phyloP scores from a whole-genome alignment of 2,888 invertebrate genomes.

The Hirtodrosophila histrioides region DNA sequence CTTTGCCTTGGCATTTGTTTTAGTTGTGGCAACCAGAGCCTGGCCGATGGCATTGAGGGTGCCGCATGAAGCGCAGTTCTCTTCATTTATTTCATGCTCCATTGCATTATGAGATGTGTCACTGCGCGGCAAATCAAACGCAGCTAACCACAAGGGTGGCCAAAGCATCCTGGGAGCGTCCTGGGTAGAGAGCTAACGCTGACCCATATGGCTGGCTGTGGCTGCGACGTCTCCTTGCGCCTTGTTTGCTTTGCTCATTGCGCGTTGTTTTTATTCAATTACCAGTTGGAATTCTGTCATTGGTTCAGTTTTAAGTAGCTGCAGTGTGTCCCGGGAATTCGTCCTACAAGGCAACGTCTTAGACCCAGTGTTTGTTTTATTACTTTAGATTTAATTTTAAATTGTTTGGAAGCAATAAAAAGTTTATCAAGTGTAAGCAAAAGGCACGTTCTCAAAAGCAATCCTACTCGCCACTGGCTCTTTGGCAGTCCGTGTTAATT shows the following conservation, averaged over 20 bases:
- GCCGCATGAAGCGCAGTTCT: slow-evolving; percentile 16
- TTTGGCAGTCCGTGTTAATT: slow-evolving; percentile 64
- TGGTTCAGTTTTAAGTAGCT: slow-evolving; percentile 37
- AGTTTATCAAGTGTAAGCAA: slow-evolving; percentile 76
- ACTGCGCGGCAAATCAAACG: slow-evolving; percentile 58
- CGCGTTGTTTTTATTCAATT: slow-evolving; percentile 73
- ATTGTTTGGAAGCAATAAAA: slow-evolving; percentile 81
- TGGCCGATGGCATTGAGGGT: neutral
- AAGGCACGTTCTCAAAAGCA: slow-evolving; percentile 1
- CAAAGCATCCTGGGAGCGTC: neutral
- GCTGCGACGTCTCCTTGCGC: slow-evolving; percentile 23
- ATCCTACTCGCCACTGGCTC: slow-evolving; percentile 46
- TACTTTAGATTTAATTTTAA: slow-evolving; percentile 68
- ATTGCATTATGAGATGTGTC: slow-evolving; percentile 78
- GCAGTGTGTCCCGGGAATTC: slow-evolving; percentile 41
- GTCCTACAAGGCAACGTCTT: slow-evolving; percentile 8
- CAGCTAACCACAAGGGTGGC: slow-evolving; percentile 49
- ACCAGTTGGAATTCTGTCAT: slow-evolving; percentile 57
- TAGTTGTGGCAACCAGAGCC: slow-evolving; percentile 35
- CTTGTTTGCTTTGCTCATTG: slow-evolving; percentile 56
- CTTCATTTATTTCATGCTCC: slow-evolving; percentile 77
- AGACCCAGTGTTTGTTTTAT: slow-evolving; percentile 37
- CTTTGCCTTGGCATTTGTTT: slow-evolving; percentile 26
- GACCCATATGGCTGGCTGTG: slow-evolving; percentile 34
- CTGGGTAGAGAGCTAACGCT: slow-evolving; percentile 5